Percentiles rank a stretch among this genome's conserved stretches.
Conservation (phyloP, 2,113 vertebrate genomes). For the Ameiurus melas region DNA sequence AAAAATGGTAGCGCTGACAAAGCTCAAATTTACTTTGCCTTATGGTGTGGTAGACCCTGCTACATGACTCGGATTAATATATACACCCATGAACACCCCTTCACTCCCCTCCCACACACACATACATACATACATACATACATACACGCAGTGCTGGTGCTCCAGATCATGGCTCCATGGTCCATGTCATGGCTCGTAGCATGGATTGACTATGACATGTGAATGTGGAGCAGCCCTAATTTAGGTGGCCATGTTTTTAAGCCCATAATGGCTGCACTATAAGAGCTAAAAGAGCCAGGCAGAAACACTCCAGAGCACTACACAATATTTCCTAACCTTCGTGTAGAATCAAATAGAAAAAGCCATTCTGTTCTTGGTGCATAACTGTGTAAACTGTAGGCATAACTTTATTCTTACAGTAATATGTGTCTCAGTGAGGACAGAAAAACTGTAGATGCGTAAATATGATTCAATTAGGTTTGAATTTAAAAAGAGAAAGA, state of each 20-base stretch:
- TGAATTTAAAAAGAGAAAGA: conserved; percentile 6
- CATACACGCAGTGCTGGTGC: conserved; percentile 48
- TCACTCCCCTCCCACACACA: conserved; percentile 28
- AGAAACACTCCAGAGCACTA: conserved; percentile 45
- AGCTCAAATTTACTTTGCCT: conserved; percentile 24
- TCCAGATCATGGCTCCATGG: conserved; percentile 72
- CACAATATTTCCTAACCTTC: conserved; percentile 31
- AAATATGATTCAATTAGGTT: not conserved
- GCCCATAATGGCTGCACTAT: conserved; percentile 75
- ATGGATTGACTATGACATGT: conserved; percentile 77
- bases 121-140: conserved; percentile 34
- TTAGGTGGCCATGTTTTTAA: conserved; percentile 80
- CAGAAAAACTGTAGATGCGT: not conserved
- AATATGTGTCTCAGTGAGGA: not conserved
- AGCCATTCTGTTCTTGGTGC: conserved; percentile 10
- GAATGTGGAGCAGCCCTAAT: conserved; percentile 78
- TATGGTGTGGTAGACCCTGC: not conserved
- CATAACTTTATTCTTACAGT: conserved; percentile 2
- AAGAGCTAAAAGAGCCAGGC: conserved; percentile 63
- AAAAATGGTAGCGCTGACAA: conserved; percentile 34
- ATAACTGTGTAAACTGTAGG: not conserved
- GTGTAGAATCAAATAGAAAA: conserved; percentile 1
- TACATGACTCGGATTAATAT: conserved; percentile 6
- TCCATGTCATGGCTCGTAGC: conserved; percentile 75
- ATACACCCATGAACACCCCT: conserved; percentile 5